These are phyloP conservation scores for Coelinius sp. DNA, from an alignment of 2,888 invertebrate species.

Conservation along the genomic window DNA sequence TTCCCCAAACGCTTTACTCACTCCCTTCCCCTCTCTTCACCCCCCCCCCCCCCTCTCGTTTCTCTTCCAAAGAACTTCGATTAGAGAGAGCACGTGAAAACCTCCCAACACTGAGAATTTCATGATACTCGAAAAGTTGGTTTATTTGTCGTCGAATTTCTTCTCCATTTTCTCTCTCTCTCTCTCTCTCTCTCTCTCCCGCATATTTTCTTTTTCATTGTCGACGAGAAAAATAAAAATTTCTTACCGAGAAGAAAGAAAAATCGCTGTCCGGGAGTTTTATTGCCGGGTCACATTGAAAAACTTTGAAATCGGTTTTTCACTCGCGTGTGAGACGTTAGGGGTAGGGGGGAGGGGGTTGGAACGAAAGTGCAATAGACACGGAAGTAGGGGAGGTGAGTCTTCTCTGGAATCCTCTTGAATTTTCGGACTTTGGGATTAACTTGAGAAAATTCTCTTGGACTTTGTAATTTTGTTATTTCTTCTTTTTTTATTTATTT, in stretches of 20 bases:
- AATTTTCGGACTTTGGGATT: conserved; percentile 30
- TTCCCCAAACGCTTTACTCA: neutral
- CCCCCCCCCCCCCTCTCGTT: neutral
- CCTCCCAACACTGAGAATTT: conserved; percentile 3
- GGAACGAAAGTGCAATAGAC: neutral
- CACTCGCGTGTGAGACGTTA: neutral
- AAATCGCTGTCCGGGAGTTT: conserved; percentile 30
- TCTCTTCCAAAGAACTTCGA: conserved; percentile 12
- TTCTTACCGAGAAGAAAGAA: neutral
- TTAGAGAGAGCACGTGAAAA: conserved; percentile 11
- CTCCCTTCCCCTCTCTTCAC: neutral
- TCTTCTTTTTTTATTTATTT: conserved; percentile 3
- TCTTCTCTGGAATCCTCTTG: conserved; percentile 1
- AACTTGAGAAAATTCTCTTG: conserved; percentile 27
- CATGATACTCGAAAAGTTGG: conserved; percentile 25
- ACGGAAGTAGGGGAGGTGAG: neutral
- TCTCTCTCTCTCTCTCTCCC: neutral
- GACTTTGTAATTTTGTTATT: conserved; percentile 19
- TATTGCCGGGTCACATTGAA: conserved; percentile 37
- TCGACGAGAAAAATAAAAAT: conserved; percentile 17
- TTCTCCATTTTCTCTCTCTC: neutral
- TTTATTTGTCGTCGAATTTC: conserved; percentile 19
- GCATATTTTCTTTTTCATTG: conserved; percentile 3
- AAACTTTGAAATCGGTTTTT: conserved; percentile 36
- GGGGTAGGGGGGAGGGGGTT: neutral